Conservation (phyloP, 2,888 invertebrate species). For the Luperina nickerlii region DNA sequence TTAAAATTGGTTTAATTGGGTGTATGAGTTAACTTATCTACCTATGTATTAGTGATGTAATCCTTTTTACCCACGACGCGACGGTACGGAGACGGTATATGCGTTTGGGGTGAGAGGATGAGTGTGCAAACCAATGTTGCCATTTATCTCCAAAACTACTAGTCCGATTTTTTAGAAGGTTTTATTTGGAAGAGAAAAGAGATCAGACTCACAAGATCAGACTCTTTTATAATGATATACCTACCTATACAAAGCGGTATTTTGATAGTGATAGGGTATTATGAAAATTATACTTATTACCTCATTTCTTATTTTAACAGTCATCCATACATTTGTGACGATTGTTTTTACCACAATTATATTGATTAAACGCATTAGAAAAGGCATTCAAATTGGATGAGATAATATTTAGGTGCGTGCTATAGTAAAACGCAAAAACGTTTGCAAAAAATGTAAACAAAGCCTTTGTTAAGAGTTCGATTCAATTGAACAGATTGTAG, state of each 20-base stretch:
- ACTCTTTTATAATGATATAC: not conserved
- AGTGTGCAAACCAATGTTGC: no score
- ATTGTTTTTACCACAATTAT: not conserved
- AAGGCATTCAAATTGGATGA: conserved; percentile 27
- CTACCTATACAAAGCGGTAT: not conserved
- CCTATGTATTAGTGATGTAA: not conserved
- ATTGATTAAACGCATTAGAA: conserved; percentile 15
- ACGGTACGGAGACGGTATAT: no score
- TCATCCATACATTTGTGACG: not conserved
- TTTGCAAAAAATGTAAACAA: conserved; percentile 57
- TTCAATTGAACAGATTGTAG: conserved; percentile 8
- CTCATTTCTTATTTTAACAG: not conserved
- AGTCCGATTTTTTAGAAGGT: not conserved
- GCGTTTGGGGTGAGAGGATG: no score
- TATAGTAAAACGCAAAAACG: conserved; percentile 26
- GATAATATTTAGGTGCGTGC: conserved; percentile 18
- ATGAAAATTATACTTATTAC: not conserved
- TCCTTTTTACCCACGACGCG: not conserved
- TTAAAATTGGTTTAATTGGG: no score
- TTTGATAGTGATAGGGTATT: not conserved
- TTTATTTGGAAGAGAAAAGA: conserved; percentile 14
- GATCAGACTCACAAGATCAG: no score
- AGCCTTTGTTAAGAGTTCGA: conserved; percentile 42
- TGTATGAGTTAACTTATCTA: not conserved
- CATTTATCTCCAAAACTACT: no score